Percentiles rank a stretch among this genome's conserved stretches.
These are phyloP conservation scores for Dufourea novaeangliae DNA, from an alignment of 1,140 invertebrate genomes.

Conservation along the genomic window DNA sequence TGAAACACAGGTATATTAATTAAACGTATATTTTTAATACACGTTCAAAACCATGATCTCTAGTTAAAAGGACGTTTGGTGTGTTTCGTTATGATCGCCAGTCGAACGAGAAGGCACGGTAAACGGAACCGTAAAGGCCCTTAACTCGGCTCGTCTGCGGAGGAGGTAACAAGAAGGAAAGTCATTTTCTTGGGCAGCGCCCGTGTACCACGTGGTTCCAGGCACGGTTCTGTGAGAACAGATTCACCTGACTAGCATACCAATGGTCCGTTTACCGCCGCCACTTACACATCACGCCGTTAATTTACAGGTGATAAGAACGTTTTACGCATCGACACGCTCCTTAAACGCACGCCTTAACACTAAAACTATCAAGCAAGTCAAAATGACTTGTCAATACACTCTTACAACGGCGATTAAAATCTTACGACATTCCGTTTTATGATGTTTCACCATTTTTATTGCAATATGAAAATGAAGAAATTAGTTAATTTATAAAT, in stretches of 20 bases:
- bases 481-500: too few species aligned
- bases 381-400: too few species aligned
- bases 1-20: too few species aligned
- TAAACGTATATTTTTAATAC: too few species aligned
- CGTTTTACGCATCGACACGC: slow-evolving; percentile 26
- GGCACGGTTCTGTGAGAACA: slow-evolving; percentile 75
- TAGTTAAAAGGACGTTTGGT: too few species aligned
- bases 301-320: slow-evolving; percentile 13
- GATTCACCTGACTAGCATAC: slow-evolving; percentile 73
- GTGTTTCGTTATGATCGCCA: neutral
- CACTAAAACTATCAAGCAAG: too few species aligned
- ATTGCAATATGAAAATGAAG: too few species aligned
- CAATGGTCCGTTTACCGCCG: slow-evolving; percentile 57
- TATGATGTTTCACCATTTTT: too few species aligned
- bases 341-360: neutral
- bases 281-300: slow-evolving; percentile 15
- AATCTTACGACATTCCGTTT: too few species aligned
- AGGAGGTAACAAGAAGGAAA: slow-evolving; percentile 63
- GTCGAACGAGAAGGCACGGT: neutral
- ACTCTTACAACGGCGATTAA: too few species aligned
- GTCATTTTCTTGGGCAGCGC: slow-evolving; percentile 67
- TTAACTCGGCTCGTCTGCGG: slow-evolving; percentile 30
- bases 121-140: slow-evolving; percentile 32
- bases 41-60: too few species aligned
- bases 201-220: slow-evolving; percentile 72